These are phyloP conservation scores for Chromoteleia sp. DNA, from an alignment of 2,888 invertebrate species.

Conservation along the genomic window DNA sequence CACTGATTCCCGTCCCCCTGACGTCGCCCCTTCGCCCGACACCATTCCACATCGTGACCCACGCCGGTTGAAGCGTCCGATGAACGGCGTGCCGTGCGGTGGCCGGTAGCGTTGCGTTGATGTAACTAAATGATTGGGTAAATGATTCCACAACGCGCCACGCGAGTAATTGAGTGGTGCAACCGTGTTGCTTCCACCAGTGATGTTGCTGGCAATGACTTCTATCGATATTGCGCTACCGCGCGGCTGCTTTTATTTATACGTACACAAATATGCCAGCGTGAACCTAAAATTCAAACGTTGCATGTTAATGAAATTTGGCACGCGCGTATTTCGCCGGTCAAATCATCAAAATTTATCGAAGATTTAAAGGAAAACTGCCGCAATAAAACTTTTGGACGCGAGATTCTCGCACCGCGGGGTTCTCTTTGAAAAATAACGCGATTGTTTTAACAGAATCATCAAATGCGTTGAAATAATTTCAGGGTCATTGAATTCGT, in stretches of 20 bases:
- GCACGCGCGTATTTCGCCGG: neutral
- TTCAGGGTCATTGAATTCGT: slow-evolving; percentile 30
- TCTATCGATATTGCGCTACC: slow-evolving; percentile 74
- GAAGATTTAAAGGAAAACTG: slow-evolving; percentile 2
- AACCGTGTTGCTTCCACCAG: slow-evolving; percentile 74
- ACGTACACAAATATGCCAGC: slow-evolving; percentile 38
- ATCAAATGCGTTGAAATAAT: slow-evolving; percentile 11
- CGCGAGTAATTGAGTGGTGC: slow-evolving; percentile 85
- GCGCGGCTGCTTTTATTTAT: slow-evolving; percentile 59
- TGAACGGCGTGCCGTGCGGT: slow-evolving; percentile 71
- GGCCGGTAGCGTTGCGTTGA: slow-evolving; percentile 81
- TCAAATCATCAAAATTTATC: slow-evolving; percentile 24
- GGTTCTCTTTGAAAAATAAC: neutral
- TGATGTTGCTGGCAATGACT: slow-evolving; percentile 75
- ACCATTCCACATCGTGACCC: slow-evolving; percentile 64
- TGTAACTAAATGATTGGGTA: slow-evolving; percentile 85
- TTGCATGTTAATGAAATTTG: slow-evolving; percentile 49
- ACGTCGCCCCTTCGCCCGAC: slow-evolving; percentile 50
- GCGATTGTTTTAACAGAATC: neutral
- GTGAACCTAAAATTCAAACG: slow-evolving; percentile 32
- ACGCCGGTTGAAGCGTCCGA: slow-evolving; percentile 56
- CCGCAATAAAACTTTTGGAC: neutral
- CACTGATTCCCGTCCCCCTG: slow-evolving; percentile 60
- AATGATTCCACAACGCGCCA: slow-evolving; percentile 84
- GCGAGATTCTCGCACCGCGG: neutral